Conservation (phyloP, 2,113 vertebrate genomes). For the Myodes glareolus region DNA sequence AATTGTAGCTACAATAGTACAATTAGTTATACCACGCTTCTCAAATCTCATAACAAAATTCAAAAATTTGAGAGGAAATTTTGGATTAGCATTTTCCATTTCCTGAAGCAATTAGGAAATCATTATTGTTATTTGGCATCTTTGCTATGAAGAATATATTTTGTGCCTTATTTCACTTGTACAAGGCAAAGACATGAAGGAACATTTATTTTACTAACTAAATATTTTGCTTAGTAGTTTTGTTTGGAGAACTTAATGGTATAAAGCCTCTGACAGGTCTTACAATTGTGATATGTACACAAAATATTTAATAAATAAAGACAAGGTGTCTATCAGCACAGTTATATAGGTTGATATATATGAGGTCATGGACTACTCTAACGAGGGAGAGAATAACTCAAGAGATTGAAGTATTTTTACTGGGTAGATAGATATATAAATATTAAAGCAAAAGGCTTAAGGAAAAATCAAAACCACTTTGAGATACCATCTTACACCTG, state of each 20-base stretch:
- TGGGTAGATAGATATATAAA: background rate
- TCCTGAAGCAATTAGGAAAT: background rate
- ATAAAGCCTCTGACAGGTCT: background rate
- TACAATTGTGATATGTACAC: background rate
- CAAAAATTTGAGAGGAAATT: background rate
- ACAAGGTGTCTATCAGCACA: background rate
- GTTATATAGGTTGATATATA: background rate
- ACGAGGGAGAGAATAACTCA: background rate
- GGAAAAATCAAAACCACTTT: background rate
- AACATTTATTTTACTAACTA: background rate
- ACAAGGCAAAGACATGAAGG: background rate
- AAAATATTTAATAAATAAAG: background rate
- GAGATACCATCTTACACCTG: too few species aligned
- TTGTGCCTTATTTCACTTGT: background rate
- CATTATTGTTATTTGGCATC: background rate
- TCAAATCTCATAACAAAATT: background rate
- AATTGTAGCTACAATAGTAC: background rate
- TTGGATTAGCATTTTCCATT: background rate
- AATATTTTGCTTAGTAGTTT: background rate
- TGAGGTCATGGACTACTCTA: background rate
- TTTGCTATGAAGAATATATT: background rate
- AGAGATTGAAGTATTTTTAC: background rate
- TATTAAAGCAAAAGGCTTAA: background rate
- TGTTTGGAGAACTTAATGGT: background rate
- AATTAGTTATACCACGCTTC: background rate